A percentile compares a stretch with the other conserved stretches of the same genome.
These are phyloP conservation scores for Falco columbarius DNA, from an alignment of 2,797 vertebrate genomes.

Conservation along the genomic window DNA sequence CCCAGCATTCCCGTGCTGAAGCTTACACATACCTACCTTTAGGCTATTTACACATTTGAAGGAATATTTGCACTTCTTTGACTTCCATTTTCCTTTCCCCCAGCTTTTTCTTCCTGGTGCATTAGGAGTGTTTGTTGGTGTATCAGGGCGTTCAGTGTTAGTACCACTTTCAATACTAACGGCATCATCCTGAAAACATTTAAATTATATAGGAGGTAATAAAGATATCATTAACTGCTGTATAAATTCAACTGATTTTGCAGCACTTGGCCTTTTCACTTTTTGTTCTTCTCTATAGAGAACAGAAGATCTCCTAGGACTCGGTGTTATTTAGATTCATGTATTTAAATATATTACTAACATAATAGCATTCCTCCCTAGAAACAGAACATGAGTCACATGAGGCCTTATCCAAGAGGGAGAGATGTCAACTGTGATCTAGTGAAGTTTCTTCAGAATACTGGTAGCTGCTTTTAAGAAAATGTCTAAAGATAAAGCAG, in stretches of 20 bases:
- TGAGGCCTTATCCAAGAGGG: background rate
- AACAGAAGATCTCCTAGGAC: background rate
- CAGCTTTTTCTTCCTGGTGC: constrained; percentile 95
- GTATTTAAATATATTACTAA: constrained; percentile 1
- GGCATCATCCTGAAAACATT: constrained; percentile 88
- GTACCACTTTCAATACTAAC: constrained; percentile 95
- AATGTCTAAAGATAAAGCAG: background rate
- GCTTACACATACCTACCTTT: constrained; percentile 82
- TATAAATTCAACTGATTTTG: background rate
- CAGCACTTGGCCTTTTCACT: background rate
- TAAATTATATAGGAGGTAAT: background rate
- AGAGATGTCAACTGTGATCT: background rate
- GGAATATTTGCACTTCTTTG: constrained; percentile 98
- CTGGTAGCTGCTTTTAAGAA: background rate
- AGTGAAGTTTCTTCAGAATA: background rate
- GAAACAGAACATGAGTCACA: constrained; percentile 2
- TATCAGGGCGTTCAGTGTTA: constrained; percentile 93
- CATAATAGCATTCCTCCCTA: background rate
- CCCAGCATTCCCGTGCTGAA: background rate
- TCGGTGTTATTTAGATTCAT: background rate
- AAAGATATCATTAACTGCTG: background rate
- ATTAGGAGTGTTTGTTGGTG: constrained; percentile 95
- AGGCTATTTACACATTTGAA: constrained; percentile 99
- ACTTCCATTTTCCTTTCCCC: constrained; percentile 99
- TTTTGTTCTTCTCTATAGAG: background rate